Evolutionary conservation across 2,113 vertebrate genomes (phyloP), one percentile per base, ranked within the genome.

Genomic region (Chlorodrepanis virens): DNA sequence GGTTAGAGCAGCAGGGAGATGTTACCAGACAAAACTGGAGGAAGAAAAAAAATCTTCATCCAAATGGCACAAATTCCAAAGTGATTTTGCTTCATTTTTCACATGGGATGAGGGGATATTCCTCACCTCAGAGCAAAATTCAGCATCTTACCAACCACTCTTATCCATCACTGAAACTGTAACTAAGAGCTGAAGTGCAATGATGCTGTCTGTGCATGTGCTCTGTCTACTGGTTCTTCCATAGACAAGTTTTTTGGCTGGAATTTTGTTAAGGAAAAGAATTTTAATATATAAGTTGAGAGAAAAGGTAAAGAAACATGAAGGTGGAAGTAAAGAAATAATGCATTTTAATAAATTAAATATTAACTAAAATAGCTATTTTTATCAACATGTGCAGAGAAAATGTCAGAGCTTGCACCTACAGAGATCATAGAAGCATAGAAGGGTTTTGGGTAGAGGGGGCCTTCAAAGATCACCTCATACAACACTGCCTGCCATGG

Each of bases 171-270:
- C 9, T 72, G 69, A 77, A 80, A 33, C 12, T 67, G 14, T 27
- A 24, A 31, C 5, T 50, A 37, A 27, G 28, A 71, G 49, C 27
- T 60, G 22, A 87, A 65, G 35, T 33, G 18, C 18, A 42, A 12
- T 1, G 2, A 27, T 4, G 1, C 14, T 57, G 7, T 28, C 68
- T 56, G 19, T 42, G 7, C 22, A 5, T 12, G 9, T 54, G 47
- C 25, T 67, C 70, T 75, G n/a, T n/a, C 31, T 42, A 50, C 61
- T 63, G 24, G 3, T 47, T 70, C 27, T 31, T 61, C 31, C 24
- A 56, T 12, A 65, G 6, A 7, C 20, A 45, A 5, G 19, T 79
- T 37, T 35, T 31, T 54, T 28, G 6, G n/a, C 16, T 59, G 42
- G 1, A 63, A 7, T 67, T 92, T 71, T 83, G 22, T 22, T 28